Base-by-base conservation (phyloP, 2,797 vertebrate genomes). In the Schizopygopsis pylzovi region DNA sequence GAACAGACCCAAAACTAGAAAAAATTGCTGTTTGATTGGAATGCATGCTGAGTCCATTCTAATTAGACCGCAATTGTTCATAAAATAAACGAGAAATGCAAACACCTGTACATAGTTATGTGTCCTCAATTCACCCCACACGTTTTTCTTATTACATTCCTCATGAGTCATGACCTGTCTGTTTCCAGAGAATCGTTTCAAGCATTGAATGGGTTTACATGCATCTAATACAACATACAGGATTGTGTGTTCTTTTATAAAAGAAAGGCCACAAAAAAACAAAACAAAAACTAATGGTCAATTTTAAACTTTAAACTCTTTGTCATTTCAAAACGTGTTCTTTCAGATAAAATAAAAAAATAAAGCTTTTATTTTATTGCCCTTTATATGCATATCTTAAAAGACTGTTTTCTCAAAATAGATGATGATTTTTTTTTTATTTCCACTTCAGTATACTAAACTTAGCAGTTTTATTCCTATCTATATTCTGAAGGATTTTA, bases 21-120 rank as follows among this genome's bases (percentile, higher is more conserved):
- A 72, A 63, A 61, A 61, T 2, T 45, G 52, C 52, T 18, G 91
- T 94, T 94, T 94, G 92, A 94, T 94, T 90, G 86, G 78, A 52
- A 47, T 20, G 45, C 82, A 91, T 54, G 90, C 89, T 89, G 87
- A 84, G 87, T 87, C 25, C 12, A 28, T 54, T 43, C 47, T 56
- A 41, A 33, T 54, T 54, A 82, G 37, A 56, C 41, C 4, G 33
- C 22, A 25, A n/a, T 70, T 33, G 37, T 33, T 45, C 39, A 22
- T 72, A 18, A 22, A 20, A 39, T 65, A 25, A 43, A 83, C 8
- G 12, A 25, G 43, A 75, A 76, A 49, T n/a, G 18, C 1, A 0
- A 83, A 43, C 54, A 83, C 28, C 71, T 83, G 71, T 75, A 33
- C 4, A 5, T 65, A 49, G 71, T 65, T 75, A 33, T 9, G 28